Conservation (phyloP, 2,113 vertebrate genomes). For the Nansenia antarctica region DNA sequence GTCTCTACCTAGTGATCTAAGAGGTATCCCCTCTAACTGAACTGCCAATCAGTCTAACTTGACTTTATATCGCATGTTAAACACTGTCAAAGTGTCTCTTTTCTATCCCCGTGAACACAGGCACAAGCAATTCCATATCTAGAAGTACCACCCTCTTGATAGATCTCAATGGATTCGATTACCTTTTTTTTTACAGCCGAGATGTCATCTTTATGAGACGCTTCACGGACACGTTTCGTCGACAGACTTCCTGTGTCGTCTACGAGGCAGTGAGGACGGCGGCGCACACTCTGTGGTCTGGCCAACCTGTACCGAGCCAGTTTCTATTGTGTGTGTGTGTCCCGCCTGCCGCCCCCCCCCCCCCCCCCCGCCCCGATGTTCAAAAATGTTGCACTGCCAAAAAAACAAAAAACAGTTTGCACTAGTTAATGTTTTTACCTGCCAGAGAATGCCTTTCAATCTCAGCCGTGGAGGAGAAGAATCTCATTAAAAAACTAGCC, state of each 20-base stretch:
- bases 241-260: not conserved
- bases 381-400: slow-evolving; percentile 43
- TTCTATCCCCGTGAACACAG: not conserved
- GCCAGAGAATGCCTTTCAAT: slow-evolving; percentile 23
- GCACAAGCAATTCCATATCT: not conserved
- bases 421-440: slow-evolving; percentile 32
- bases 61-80: not conserved
- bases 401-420: slow-evolving; percentile 29
- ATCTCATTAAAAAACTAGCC: slow-evolving; percentile 18
- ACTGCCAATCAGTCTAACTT: not conserved
- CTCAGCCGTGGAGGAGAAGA: slow-evolving; percentile 11
- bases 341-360: too few species aligned
- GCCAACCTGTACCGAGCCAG: slow-evolving; percentile 7
- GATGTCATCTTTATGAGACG: not conserved
- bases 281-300: not conserved
- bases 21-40: too few species aligned
- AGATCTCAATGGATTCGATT: not conserved
- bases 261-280: slow-evolving; percentile 2
- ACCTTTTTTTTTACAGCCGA: too few species aligned
- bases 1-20: too few species aligned
- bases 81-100: not conserved
- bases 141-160: not conserved
- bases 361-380: slow-evolving; percentile 13
- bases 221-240: too few species aligned
- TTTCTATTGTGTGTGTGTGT: slow-evolving; percentile 35